Conservation (phyloP, 2,113 vertebrate genomes). For the Oncorhynchus mykiss region DNA sequence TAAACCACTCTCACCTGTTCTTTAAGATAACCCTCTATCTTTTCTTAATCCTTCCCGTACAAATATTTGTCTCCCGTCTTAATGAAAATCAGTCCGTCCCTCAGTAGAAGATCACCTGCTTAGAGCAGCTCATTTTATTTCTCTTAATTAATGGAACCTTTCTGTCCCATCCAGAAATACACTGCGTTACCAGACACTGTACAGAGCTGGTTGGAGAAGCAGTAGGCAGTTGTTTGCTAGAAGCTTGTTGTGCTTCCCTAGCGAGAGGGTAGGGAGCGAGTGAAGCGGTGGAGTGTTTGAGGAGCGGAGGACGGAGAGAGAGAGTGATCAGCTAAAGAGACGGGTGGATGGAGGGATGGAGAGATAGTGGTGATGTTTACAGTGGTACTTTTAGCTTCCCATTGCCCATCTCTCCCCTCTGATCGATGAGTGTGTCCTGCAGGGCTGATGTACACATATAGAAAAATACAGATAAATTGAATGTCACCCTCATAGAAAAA, state of each 20-base stretch:
- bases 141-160: slow-evolving; percentile 47
- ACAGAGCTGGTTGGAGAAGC: not conserved
- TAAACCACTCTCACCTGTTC: not conserved
- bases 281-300: too few relatives aligned
- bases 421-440: slow-evolving; percentile 55
- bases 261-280: too few relatives aligned
- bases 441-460: slow-evolving; percentile 33
- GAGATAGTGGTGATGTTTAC: slow-evolving; percentile 28
- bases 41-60: not conserved
- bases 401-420: slow-evolving; percentile 10
- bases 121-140: slow-evolving; percentile 27
- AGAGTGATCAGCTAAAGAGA: slow-evolving; percentile 30
- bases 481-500: slow-evolving; percentile 43
- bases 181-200: not conserved
- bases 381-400: slow-evolving; percentile 39
- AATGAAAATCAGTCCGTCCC: slow-evolving; percentile 17
- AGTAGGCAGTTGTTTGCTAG: not conserved
- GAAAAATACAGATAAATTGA: slow-evolving; percentile 51
- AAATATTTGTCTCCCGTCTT: slow-evolving; percentile 27
- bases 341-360: slow-evolving; percentile 30
- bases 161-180: not conserved
- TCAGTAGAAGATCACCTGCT: not conserved
- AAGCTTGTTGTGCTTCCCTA: too few relatives aligned
- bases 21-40: not conserved
- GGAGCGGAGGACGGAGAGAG: slow-evolving; percentile 31